Conservation (phyloP, 2,113 vertebrate species). For the Suricata suricatta region DNA sequence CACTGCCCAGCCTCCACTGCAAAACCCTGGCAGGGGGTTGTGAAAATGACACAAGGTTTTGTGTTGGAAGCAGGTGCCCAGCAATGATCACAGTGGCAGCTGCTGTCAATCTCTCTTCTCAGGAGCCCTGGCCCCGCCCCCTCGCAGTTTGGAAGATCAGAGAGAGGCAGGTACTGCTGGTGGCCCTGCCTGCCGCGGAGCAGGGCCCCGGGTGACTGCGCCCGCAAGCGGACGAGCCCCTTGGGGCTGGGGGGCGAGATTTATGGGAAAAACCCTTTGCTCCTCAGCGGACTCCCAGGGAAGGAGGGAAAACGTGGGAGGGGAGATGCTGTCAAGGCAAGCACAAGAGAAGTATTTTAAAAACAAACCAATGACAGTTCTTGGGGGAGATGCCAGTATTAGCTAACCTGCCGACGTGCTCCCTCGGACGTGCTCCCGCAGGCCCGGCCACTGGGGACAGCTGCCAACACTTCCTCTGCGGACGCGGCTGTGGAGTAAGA, state of each 20-base stretch:
- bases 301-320: constrained; percentile 66
- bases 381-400: constrained; percentile 81
- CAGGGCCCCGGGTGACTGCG: neutral
- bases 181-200: neutral
- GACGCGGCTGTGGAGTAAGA: constrained; percentile 12
- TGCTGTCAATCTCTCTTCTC: neutral
- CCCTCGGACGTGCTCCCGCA: constrained; percentile 72
- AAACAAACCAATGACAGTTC: constrained; percentile 76
- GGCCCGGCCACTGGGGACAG: neutral
- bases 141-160: neutral
- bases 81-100: rapidly evolving
- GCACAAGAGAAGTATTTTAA: constrained; percentile 81
- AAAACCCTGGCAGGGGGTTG: neutral
- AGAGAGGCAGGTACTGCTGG: rapidly evolving
- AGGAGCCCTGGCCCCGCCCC: neutral
- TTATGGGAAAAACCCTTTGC: neutral
- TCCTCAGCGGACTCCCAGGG: constrained; percentile 62
- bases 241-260: neutral
- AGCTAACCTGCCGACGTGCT: constrained; percentile 80
- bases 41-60: neutral
- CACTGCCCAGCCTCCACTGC: neutral
- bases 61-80: neutral
- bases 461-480: neutral
- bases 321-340: constrained; percentile 75
- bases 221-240: rapidly evolving